phyloP scores from a whole-genome alignment of 92 coral and sea anemone genomes.

The Zoanthus gigantus region DNA sequence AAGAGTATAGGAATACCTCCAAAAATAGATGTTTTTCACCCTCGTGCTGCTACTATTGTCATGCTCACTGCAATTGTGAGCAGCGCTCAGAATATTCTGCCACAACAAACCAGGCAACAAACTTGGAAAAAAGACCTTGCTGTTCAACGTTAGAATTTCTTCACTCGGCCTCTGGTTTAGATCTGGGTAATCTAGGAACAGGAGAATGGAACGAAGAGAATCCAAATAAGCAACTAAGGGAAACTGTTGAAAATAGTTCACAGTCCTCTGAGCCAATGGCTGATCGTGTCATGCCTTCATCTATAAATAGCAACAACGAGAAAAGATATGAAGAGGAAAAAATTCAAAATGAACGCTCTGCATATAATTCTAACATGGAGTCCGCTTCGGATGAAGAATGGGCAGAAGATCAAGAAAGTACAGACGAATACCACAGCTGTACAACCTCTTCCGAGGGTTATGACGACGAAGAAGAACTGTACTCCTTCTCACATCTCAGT shows the following conservation, averaged over 20 bases:
- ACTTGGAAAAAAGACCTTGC: neutral
- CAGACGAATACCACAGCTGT: neutral
- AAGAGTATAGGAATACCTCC: neutral
- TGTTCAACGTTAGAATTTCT: neutral
- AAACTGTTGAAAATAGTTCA: neutral
- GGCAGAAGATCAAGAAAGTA: neutral
- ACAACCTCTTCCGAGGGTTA: neutral
- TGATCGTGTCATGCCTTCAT: neutral
- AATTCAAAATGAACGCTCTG: neutral
- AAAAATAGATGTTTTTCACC: constrained; percentile 20
- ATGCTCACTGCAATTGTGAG: constrained; percentile 39
- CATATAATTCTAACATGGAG: neutral
- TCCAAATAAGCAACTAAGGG: neutral
- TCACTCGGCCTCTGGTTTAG: neutral
- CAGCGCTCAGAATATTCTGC: neutral
- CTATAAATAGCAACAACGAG: neutral
- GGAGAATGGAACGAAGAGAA: neutral
- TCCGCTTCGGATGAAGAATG: constrained; percentile 5
- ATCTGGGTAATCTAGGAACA: neutral
- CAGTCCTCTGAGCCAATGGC: too few species aligned
- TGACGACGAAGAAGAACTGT: neutral
- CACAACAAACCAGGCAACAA: neutral
- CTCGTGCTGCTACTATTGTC: constrained; percentile 28
- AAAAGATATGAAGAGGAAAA: neutral
- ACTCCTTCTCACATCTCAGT: neutral